Evolutionary conservation across 2,797 vertebrate genomes (phyloP).

Genomic region (Lepus oiostolus): DNA sequence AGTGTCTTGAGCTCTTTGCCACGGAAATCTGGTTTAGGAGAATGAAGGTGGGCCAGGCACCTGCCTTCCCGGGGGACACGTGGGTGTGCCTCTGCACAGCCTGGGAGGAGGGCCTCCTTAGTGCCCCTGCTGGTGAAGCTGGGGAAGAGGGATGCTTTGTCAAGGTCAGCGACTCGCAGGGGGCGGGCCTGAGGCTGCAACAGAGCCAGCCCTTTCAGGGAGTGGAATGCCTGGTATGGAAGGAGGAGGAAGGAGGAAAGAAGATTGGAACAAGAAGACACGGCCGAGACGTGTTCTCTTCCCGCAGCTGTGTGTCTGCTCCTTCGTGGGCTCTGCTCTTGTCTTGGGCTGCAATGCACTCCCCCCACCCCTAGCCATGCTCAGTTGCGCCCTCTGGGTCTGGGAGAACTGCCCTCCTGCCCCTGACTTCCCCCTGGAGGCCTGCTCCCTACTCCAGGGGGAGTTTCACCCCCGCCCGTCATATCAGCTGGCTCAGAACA

Average conservation of each 20-base stretch:
- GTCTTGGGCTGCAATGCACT: background rate
- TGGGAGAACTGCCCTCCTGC: background rate
- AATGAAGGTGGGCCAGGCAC: background rate
- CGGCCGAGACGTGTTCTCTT: background rate
- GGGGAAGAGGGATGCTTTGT: background rate
- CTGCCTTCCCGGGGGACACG: background rate
- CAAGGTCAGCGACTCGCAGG: background rate
- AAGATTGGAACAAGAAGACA: background rate
- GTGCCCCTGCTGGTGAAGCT: background rate
- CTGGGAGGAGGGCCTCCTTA: background rate
- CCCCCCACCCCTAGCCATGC: background rate
- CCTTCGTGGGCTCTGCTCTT: background rate
- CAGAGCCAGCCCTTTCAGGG: background rate
- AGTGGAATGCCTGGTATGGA: too few relatives aligned
- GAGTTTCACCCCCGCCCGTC: background rate
- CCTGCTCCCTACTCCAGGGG: too few relatives aligned
- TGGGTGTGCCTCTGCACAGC: background rate
- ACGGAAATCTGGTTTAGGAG: background rate
- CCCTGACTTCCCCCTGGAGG: background rate
- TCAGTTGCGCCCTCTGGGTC: background rate
- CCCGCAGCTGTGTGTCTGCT: too few relatives aligned
- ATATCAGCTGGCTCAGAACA: background rate
- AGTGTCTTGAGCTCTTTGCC: background rate
- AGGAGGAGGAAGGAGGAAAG: background rate
- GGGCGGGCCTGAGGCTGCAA: background rate